Percentiles rank a stretch among this genome's conserved stretches.
These are phyloP conservation scores for Acrobasis consociella DNA, from an alignment of 2,888 invertebrate genomes.

Conservation along the genomic window DNA sequence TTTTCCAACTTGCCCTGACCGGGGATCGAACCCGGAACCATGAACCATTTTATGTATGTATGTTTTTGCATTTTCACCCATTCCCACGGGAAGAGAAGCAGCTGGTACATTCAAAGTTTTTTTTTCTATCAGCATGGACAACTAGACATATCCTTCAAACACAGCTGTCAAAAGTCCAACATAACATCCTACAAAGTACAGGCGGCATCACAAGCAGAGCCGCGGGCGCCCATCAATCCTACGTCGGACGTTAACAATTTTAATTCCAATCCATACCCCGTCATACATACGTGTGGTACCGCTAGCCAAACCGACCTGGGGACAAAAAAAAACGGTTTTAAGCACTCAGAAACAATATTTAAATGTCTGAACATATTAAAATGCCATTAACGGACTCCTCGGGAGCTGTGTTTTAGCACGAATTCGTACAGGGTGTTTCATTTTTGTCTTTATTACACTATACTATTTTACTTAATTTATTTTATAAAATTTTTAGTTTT, in stretches of 20 bases:
- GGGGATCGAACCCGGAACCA: too few species aligned
- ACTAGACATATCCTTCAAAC: too few species aligned
- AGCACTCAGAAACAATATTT: slow-evolving; percentile 37
- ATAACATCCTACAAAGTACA: not conserved
- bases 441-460: not conserved
- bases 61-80: too few species aligned
- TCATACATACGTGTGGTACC: slow-evolving; percentile 9
- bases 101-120: too few species aligned
- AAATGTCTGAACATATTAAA: slow-evolving; percentile 39
- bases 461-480: too few species aligned
- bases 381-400: slow-evolving; percentile 34
- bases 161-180: not conserved
- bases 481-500: too few species aligned
- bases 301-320: slow-evolving; percentile 35
- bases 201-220: not conserved
- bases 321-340: slow-evolving; percentile 35
- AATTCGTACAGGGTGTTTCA: slow-evolving; percentile 1
- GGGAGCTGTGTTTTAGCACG: not conserved
- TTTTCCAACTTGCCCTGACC: too few species aligned
- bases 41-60: too few species aligned
- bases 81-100: too few species aligned
- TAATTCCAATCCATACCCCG: not conserved
- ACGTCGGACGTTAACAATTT: slow-evolving; percentile 1
- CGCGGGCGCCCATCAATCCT: not conserved
- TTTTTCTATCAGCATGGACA: too few species aligned